A percentile compares a stretch with the other conserved stretches of the same genome.
Conservation (phyloP, 2,888 invertebrate species). For the Diplolepis rosae region DNA sequence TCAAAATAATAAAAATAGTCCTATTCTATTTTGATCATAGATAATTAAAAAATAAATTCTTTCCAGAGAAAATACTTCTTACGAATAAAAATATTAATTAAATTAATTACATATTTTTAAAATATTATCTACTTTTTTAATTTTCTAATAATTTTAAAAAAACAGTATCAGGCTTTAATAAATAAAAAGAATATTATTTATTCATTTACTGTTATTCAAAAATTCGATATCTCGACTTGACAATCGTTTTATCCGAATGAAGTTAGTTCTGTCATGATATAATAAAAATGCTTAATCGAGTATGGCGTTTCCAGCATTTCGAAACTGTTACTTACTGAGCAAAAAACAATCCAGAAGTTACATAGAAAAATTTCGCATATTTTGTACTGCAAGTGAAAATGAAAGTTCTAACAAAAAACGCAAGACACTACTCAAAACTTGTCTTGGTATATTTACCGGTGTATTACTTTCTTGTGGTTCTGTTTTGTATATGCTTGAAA, state of each 20-base stretch:
- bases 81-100: too few relatives aligned
- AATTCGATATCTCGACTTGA: not conserved
- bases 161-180: too few relatives aligned
- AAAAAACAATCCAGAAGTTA: not conserved
- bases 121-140: not conserved
- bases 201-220: too few relatives aligned
- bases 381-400: not conserved
- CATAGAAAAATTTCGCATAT: not conserved
- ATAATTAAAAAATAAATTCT: too few relatives aligned
- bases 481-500: slow-evolving; percentile 76
- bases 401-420: not conserved
- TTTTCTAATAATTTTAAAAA: too few relatives aligned
- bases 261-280: not conserved
- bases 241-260: not conserved
- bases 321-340: not conserved
- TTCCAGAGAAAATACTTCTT: too few relatives aligned
- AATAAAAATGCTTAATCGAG: not conserved
- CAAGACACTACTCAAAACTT: slow-evolving; percentile 33
- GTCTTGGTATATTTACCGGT: slow-evolving; percentile 45
- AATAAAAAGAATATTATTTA: too few relatives aligned
- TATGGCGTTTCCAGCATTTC: not conserved
- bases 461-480: slow-evolving; percentile 49
- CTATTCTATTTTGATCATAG: too few relatives aligned
- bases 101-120: too few relatives aligned
- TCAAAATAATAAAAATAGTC: too few relatives aligned